Evolutionary conservation across 2,888 invertebrate genomes (phyloP).

Genomic region (Scaeva pyrastri): DNA sequence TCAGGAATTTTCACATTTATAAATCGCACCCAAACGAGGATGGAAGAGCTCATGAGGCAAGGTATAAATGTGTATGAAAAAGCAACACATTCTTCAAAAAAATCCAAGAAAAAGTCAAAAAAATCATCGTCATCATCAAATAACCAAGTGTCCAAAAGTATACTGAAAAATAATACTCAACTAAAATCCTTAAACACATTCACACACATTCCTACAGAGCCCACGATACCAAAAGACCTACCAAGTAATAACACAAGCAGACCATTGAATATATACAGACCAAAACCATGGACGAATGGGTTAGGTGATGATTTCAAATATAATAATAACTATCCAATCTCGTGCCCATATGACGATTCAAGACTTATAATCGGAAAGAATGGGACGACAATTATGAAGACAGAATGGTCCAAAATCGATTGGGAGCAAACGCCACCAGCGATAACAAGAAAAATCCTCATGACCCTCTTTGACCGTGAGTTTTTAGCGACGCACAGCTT

Average conservation of each 20-base stretch:
- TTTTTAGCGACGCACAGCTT: slow-evolving; percentile 86
- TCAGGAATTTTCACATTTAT: slow-evolving; percentile 11
- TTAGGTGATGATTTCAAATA: not conserved
- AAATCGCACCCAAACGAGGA: slow-evolving; percentile 1
- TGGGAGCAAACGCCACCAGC: slow-evolving; percentile 85
- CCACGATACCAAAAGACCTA: not conserved
- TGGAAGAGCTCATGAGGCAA: not conserved
- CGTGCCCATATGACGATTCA: not conserved
- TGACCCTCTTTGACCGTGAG: slow-evolving; percentile 85
- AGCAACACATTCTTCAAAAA: not conserved
- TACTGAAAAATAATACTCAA: not conserved
- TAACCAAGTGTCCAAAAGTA: not conserved
- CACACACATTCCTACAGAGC: not conserved
- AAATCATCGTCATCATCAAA: not conserved
- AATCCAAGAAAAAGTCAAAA: slow-evolving; percentile 1
- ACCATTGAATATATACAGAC: not conserved
- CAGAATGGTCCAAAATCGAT: slow-evolving; percentile 84
- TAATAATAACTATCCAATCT: slow-evolving; percentile 11
- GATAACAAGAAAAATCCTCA: slow-evolving; percentile 86
- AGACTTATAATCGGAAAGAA: slow-evolving; percentile 81
- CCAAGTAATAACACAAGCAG: not conserved
- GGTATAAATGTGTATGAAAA: slow-evolving; percentile 23
- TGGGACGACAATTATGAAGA: slow-evolving; percentile 81
- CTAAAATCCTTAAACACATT: not conserved
- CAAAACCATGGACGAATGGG: slow-evolving; percentile 13